Evolutionary conservation across 1,140 invertebrate species (phyloP).

Genomic region (Neodiprion lecontei): DNA sequence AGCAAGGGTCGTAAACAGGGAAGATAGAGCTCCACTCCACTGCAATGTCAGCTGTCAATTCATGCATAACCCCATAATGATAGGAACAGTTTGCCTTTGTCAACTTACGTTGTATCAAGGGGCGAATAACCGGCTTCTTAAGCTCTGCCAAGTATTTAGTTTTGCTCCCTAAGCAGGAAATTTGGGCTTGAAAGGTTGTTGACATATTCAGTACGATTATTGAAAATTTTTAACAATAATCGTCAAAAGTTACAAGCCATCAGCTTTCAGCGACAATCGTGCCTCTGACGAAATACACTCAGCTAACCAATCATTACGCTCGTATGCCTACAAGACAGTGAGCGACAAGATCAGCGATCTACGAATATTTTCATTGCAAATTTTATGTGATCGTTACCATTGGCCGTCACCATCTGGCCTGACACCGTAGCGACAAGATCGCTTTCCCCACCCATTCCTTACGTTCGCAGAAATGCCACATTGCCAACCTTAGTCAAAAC

Average conservation of each 20-base stretch:
- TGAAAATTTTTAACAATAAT: background rate
- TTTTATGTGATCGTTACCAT: too few species aligned
- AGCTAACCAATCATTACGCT: too few species aligned
- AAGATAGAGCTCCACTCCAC: too few species aligned
- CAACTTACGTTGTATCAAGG: conserved; percentile 51
- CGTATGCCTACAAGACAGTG: too few species aligned
- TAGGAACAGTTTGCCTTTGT: conserved; percentile 10
- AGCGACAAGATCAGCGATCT: too few species aligned
- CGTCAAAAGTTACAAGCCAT: background rate
- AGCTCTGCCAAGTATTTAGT: conserved; percentile 49
- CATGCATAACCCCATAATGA: conserved; percentile 14
- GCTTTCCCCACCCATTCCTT: background rate
- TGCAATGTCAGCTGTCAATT: background rate
- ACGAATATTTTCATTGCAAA: too few species aligned
- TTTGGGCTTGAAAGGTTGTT: conserved; percentile 31
- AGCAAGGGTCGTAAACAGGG: too few species aligned
- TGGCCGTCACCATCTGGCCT: too few species aligned
- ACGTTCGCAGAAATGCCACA: background rate
- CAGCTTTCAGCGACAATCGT: background rate
- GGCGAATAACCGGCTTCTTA: conserved; percentile 46
- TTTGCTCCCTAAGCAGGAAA: conserved; percentile 44
- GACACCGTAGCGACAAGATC: background rate
- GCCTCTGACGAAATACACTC: too few species aligned
- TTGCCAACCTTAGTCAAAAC: background rate
- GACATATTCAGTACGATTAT: conserved; percentile 20